Evolutionary conservation across 2,797 vertebrate species (phyloP).

Genomic region (Menidia menidia): DNA sequence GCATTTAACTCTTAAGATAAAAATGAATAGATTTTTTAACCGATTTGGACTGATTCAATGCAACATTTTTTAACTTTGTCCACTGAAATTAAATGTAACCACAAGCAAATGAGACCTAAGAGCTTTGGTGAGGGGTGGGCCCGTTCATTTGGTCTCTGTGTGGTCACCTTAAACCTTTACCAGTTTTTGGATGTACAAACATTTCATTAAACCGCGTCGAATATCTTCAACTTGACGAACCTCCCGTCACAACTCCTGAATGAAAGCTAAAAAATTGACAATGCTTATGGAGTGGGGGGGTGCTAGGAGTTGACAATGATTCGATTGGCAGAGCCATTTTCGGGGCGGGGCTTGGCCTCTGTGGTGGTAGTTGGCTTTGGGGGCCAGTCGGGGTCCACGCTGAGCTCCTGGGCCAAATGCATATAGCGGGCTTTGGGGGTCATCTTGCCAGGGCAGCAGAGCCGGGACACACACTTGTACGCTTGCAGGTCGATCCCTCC

Average conservation of each 20-base stretch:
- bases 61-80: not conserved
- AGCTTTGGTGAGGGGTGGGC: not conserved
- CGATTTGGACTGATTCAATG: not conserved
- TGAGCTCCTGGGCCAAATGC: conserved; percentile 95
- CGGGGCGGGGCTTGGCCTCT: conserved; percentile 88
- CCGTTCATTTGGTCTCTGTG: conserved; percentile 34
- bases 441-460: conserved; percentile 82
- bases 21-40: conserved; percentile 5
- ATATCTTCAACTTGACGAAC: conserved; percentile 26
- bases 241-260: conserved; percentile 8
- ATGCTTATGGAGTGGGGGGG: not conserved
- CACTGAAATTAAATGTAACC: conserved; percentile 8
- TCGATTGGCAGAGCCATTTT: conserved; percentile 86
- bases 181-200: conserved; percentile 12
- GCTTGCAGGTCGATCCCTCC: conserved; percentile 79
- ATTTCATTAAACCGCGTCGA: conserved; percentile 6
- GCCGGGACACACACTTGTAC: conserved; percentile 79
- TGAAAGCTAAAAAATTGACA: conserved; percentile 10
- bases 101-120: conserved; percentile 51
- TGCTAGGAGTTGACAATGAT: conserved; percentile 87
- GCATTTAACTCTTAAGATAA: not conserved
- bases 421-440: conserved; percentile 94
- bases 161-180: conserved; percentile 10
- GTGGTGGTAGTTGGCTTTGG: conserved; percentile 96
- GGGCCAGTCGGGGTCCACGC: conserved; percentile 96